Evolutionary conservation across 2,113 vertebrate genomes (phyloP), one percentile per base, ranked within the genome.

Genomic region (Oryzias melastigma): DNA sequence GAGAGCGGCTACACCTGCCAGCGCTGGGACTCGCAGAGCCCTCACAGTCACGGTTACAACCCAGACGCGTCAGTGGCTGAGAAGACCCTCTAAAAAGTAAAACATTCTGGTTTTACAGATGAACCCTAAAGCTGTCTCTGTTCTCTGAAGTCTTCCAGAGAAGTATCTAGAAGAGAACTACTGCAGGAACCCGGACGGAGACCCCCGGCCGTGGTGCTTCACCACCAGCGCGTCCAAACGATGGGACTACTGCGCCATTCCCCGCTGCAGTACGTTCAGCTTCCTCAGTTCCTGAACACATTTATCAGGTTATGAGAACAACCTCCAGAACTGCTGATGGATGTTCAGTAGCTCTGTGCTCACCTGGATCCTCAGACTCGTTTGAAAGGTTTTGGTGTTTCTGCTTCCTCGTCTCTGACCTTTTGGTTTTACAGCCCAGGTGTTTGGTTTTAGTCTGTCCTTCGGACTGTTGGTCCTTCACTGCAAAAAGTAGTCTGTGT

Each of bases 171-270:
- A 90, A 73, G 89, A 79, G 71, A 98, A 99, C 86, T 97, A 94
- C 58, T 99, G 97, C 55, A 94, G 97, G 8, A 99, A 98, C 78
- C 97, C 96, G 0, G 96, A 99, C 7, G 95, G 94, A 1, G 96
- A 98, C 52, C 92, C 92, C 29, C 83, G 78, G 0, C 97, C 97
- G 0, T 99, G 97, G 97, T 99, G 97, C 65, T 98, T 98, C 61
- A 98, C 96, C 63, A 94, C 71, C 0, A 90, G 61, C 60, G 63
- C 64, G 0, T 61, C 64, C 25, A 97, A 94, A 68, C 94, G 95
- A 48, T 99, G 97, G 97, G 96, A 97, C 42, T 91, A 85, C 68
- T 99, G 97, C 65, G 24, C 89, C 57, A 93, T 99, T 66, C 91
- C 93, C 0, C 94, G 62, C 14, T 99, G 97, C 62, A 55, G 96